phyloP scores from a whole-genome alignment of 1,140 invertebrate genomes.

The Cyrtorhinus lividipennis region DNA sequence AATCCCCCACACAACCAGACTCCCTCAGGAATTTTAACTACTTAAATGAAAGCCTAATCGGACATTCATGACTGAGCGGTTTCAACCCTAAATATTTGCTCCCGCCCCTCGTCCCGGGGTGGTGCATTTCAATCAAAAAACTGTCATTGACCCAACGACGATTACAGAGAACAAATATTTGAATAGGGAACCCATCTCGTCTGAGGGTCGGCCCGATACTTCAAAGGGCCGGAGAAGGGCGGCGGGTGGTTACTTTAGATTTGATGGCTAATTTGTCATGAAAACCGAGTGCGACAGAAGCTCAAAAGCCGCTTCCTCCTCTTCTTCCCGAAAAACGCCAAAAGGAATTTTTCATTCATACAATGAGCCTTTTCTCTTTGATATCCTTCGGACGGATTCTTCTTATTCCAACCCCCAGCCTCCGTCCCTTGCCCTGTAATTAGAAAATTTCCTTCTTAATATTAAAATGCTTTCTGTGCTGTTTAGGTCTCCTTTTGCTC shows the following conservation, averaged over 20 bases:
- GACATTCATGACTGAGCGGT: conserved; percentile 4
- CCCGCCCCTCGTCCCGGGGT: no score
- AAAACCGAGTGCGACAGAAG: background rate
- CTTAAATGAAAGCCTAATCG: background rate
- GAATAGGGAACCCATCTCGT: background rate
- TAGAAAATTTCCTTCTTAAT: background rate
- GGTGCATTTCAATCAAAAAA: background rate
- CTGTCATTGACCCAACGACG: conserved; percentile 5
- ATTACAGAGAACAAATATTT: conserved; percentile 14
- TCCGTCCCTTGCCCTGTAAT: background rate
- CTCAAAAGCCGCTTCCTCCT: background rate
- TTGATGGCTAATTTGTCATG: conserved; percentile 15
- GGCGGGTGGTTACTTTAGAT: conserved; percentile 15
- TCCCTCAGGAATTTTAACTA: background rate
- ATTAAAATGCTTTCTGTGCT: background rate
- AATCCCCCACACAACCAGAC: background rate
- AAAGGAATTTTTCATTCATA: conserved; percentile 17
- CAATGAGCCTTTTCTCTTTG: conserved; percentile 14
- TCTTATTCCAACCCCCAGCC: background rate
- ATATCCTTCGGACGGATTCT: conserved; percentile 9
- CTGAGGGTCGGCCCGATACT: background rate
- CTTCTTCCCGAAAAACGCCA: background rate
- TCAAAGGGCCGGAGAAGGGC: background rate
- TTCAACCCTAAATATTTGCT: background rate
- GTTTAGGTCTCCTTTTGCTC: background rate